A percentile compares a stretch with the other conserved stretches of the same genome.
Conservation (phyloP, 2,888 invertebrate species). For the Scaeva pyrastri region DNA sequence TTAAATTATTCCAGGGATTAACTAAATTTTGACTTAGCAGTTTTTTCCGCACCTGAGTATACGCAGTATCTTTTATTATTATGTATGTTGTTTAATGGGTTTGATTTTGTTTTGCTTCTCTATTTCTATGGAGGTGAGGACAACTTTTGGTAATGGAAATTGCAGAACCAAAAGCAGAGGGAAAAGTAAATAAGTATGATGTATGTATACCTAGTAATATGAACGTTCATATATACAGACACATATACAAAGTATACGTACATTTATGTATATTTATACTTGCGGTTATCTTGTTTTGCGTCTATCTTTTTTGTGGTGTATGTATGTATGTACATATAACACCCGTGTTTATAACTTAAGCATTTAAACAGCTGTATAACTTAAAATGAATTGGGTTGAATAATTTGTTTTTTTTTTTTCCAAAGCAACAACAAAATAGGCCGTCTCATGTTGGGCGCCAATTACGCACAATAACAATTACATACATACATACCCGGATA, state of each 20-base stretch:
- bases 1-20: too few relatives aligned
- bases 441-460: slow-evolving; percentile 14
- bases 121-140: slow-evolving; percentile 8
- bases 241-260: too few relatives aligned
- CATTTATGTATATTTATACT: too few relatives aligned
- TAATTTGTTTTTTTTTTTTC: not conserved
- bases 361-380: slow-evolving; percentile 14
- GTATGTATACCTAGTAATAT: not conserved
- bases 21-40: not conserved
- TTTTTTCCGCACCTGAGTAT: not conserved
- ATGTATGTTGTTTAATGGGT: not conserved
- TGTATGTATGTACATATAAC: not conserved
- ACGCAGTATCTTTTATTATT: not conserved
- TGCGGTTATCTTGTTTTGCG: slow-evolving; percentile 22
- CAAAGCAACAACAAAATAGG: not conserved
- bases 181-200: not conserved
- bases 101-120: slow-evolving; percentile 21
- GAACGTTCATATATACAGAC: too few relatives aligned
- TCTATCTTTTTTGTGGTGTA: not conserved
- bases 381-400: not conserved
- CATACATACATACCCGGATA: too few relatives aligned
- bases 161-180: not conserved
- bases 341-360: too few relatives aligned
- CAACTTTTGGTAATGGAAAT: not conserved
- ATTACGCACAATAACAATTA: slow-evolving; percentile 16